Evolutionary conservation across 2,888 invertebrate genomes (phyloP), one percentile per base, ranked within the genome.

Genomic region (Lasius fuliginosus): DNA sequence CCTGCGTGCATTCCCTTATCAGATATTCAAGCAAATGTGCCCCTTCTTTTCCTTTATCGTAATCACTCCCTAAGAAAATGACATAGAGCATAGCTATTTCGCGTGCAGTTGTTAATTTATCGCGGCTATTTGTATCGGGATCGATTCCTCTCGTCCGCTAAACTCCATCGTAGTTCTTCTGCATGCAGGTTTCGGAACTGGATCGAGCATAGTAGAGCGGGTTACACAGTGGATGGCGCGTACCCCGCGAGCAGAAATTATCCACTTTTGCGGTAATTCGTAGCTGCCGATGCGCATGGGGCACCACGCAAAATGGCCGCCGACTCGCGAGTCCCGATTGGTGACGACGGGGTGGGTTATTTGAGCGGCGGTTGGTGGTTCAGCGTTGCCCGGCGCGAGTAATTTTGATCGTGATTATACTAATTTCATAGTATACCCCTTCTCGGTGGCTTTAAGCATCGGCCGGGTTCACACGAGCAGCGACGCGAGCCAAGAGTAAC

Each of bases 371-470:
- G 92, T 92, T 93, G 92, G 93, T 92, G 92, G 92, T 92, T 92
- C 92, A 88, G 89, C 87, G 88, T 85, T 85, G 89, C 85, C 89
- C 86, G 88, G 89, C 88, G 90, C 92, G 90, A 91, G 93, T 92
- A 93, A 93, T 93, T 93, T 93, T 92, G 92, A 93, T 93, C 92
- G 93, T 90, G 92, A 93, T 93, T 93, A 93, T 91, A 92, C 92
- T 93, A 92, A 93, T 93, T 93, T 93, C 91, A 91, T 91, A 92
- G 91, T 88, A 88, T 91, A 90, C 91, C 93, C 92, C 92, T 92
- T 91, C 92, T 90, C 91, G 87, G 88, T 88, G 91, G 90, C 89
- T 91, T 23, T 91, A 88, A 90, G 90, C 92, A 89, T 89, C 87
- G 88, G 89, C 86, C 76, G 87, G 88, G 90, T 93, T 92, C 90